A percentile compares a stretch with the other conserved stretches of the same genome.
Evolutionary conservation across 2,113 vertebrate species (phyloP).

Genomic region (Lutjanus erythropterus): DNA sequence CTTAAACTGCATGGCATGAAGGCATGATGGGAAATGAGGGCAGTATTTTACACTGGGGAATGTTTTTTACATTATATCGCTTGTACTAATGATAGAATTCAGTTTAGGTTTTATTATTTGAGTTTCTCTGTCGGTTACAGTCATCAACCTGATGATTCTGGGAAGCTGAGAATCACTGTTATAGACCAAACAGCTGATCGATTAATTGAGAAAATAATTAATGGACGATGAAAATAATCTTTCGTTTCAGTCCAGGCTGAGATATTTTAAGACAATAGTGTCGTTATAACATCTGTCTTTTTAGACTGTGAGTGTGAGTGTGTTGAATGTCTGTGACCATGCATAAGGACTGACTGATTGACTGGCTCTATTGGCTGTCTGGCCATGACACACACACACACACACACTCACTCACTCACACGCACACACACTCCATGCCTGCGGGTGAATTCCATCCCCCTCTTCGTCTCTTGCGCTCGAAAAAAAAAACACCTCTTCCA

Average conservation of each 20-base stretch:
- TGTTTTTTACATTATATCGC: no score
- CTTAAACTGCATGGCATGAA: no score
- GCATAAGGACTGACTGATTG: constrained; percentile 67
- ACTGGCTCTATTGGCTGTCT: constrained; percentile 64
- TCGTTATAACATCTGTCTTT: background rate
- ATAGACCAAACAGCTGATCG: no score
- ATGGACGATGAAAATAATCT: no score
- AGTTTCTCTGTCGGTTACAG: no score
- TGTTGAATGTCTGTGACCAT: constrained; percentile 40
- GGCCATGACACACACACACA: constrained; percentile 48
- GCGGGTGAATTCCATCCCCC: constrained; percentile 72
- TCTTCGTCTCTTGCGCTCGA: constrained; percentile 25
- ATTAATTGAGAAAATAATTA: no score
- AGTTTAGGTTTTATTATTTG: no score
- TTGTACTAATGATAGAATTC: no score
- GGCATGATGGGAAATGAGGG: no score
- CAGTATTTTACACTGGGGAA: no score
- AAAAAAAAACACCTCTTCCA: constrained; percentile 61
- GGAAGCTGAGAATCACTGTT: no score
- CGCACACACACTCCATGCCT: constrained; percentile 46
- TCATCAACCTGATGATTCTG: no score
- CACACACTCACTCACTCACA: constrained; percentile 27
- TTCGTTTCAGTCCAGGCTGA: background rate
- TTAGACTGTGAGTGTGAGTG: constrained; percentile 23
- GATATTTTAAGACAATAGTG: background rate